These are phyloP conservation scores for Apomyelois bistriatella DNA, from an alignment of 2,888 invertebrate genomes.

Conservation along the genomic window DNA sequence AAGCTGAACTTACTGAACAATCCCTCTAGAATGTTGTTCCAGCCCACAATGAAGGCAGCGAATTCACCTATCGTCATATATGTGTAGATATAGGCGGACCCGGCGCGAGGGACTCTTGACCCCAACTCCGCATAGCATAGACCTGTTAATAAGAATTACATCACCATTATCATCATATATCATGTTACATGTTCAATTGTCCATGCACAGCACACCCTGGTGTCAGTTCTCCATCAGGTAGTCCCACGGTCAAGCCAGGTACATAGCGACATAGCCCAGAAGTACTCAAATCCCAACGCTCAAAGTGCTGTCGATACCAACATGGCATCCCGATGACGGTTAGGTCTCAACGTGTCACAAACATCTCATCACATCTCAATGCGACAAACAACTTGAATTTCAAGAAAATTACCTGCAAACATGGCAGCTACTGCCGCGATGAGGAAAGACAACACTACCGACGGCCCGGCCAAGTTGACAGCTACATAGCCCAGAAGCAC, in stretches of 20 bases:
- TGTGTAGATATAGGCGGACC: conserved; percentile 94
- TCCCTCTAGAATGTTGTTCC: conserved; percentile 94
- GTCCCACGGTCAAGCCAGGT: no score
- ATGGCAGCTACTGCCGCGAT: conserved; percentile 93
- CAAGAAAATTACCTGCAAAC: conserved; percentile 85
- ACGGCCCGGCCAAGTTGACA: conserved; percentile 88
- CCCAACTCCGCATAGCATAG: conserved; percentile 95
- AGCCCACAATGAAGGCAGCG: conserved; percentile 92
- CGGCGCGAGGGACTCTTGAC: conserved; percentile 89
- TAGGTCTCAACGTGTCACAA: no score
- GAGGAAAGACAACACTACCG: conserved; percentile 90
- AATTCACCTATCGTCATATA: conserved; percentile 93
- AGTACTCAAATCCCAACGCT: no score
- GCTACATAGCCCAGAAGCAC: conserved; percentile 91
- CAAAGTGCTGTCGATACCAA: no score
- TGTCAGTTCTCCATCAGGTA: no score
- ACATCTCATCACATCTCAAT: no score
- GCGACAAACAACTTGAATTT: no score
- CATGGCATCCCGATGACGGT: no score
- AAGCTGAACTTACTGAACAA: conserved; percentile 81
- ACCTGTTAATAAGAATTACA: conserved; percentile 65
- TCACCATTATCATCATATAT: no score
- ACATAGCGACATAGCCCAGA: no score
- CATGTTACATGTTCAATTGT: no score
- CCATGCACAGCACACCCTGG: no score